These are phyloP conservation scores for Natator depressus DNA, from an alignment of 2,113 vertebrate species.

Conservation along the genomic window DNA sequence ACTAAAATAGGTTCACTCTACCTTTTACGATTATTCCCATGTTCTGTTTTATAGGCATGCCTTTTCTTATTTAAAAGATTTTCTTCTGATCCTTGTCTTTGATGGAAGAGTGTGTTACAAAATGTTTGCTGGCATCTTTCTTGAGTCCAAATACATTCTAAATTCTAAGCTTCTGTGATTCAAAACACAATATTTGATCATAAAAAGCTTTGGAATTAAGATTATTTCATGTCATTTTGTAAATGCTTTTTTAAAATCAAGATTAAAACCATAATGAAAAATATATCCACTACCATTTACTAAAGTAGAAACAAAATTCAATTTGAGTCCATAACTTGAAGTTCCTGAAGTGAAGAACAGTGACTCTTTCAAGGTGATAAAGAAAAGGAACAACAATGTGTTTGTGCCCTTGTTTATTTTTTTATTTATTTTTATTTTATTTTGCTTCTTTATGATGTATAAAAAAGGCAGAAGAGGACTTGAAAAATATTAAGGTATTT, in stretches of 20 bases:
- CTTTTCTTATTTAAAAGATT: not conserved
- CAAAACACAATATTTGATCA: not conserved
- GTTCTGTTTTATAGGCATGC: not conserved
- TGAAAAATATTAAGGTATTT: not conserved
- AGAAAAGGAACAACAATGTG: not conserved
- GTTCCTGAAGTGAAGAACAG: not conserved
- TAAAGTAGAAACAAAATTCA: constrained; percentile 1
- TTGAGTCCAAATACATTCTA: not conserved
- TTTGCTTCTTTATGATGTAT: not conserved
- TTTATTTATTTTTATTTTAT: not conserved
- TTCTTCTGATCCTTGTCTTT: not conserved
- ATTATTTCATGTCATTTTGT: not conserved
- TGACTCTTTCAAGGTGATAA: not conserved
- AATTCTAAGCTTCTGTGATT: constrained; percentile 11
- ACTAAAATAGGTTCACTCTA: not conserved
- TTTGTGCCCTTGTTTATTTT: not conserved
- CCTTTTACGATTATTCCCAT: not conserved
- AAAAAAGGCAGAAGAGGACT: not conserved
- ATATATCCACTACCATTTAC: not conserved
- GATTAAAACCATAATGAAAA: not conserved
- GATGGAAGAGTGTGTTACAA: not conserved
- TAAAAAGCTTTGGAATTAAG: not conserved
- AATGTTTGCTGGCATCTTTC: not conserved
- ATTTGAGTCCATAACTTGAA: not conserved
- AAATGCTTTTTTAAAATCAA: not conserved